Conservation (phyloP, 2,797 vertebrate genomes). For the Catharus ustulatus region DNA sequence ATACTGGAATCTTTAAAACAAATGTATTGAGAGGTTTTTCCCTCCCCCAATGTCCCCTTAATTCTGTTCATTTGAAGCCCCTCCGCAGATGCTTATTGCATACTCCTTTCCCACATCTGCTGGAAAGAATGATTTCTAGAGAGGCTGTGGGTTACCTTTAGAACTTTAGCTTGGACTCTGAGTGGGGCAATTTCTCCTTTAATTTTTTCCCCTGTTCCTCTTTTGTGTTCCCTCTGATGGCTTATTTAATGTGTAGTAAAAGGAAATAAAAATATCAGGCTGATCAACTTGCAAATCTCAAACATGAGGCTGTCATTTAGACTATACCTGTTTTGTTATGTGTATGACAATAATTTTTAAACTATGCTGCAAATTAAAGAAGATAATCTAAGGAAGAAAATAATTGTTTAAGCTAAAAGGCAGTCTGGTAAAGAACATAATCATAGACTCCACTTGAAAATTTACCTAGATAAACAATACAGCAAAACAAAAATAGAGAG, state of each 20-base stretch:
- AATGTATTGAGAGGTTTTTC: not conserved
- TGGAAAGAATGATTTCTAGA: not conserved
- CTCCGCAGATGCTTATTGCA: not conserved
- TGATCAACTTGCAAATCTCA: not conserved
- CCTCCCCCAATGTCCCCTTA: accelerated
- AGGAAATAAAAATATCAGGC: not conserved
- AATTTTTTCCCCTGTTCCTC: not conserved
- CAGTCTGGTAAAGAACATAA: not conserved
- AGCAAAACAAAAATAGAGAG: not conserved
- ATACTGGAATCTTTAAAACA: not conserved
- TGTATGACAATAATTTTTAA: not conserved
- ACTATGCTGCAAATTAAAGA: not conserved
- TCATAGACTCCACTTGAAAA: not conserved
- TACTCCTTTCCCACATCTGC: not conserved
- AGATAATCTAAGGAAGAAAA: not conserved
- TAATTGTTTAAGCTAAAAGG: not conserved
- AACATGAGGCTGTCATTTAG: not conserved
- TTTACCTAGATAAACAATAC: not conserved
- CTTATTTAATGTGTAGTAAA: not conserved
- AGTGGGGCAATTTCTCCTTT: not conserved
- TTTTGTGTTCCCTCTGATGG: not conserved
- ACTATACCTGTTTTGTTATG: not conserved
- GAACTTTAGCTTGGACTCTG: not conserved
- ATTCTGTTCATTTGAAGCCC: not conserved
- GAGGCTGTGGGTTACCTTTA: not conserved